phyloP scores from a whole-genome alignment of 2,113 vertebrate genomes.

The Hippocampus abdominalis region DNA sequence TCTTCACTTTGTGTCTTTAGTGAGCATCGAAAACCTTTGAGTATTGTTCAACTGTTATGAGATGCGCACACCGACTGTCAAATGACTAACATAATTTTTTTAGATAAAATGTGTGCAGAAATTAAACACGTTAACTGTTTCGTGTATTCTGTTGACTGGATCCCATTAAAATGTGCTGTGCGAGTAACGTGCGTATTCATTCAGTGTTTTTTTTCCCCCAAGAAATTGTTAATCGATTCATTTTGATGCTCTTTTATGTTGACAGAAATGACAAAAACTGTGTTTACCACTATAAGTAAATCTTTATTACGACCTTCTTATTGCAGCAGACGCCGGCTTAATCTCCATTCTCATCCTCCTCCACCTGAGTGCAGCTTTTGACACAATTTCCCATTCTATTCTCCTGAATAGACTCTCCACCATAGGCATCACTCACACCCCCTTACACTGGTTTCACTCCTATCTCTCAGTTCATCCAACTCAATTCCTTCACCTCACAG shows the following conservation, averaged over 20 bases:
- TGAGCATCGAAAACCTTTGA: neutral
- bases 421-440: no score
- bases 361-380: no score
- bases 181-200: neutral
- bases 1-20: neutral
- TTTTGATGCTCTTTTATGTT: neutral
- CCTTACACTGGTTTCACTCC: no score
- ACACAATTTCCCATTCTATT: no score
- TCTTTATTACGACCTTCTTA: no score
- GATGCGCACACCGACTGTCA: neutral
- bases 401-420: no score
- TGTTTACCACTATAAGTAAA: neutral
- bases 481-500: no score
- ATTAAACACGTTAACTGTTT: neutral
- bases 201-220: neutral
- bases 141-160: neutral
- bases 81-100: neutral
- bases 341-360: no score
- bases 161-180: neutral
- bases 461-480: no score
- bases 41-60: neutral
- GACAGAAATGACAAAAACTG: neutral
- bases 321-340: no score
- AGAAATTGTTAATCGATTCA: neutral
- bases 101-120: neutral